Evolutionary conservation across 2,797 vertebrate species (phyloP).

Genomic region (Crotalus adamanteus): DNA sequence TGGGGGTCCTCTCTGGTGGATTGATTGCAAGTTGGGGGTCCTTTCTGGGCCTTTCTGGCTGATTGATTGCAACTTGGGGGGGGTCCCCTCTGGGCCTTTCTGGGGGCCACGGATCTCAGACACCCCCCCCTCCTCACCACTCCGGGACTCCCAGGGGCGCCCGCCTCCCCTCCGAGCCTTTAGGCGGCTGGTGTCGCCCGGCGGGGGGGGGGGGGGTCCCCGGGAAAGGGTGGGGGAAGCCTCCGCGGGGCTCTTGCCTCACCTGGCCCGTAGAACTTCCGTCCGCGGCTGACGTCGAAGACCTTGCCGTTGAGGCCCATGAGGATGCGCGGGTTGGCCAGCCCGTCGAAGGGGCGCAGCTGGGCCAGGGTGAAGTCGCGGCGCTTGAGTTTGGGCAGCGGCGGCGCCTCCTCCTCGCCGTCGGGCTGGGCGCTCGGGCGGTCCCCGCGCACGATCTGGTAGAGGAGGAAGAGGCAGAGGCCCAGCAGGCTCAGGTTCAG

Average conservation of each 20-base stretch:
- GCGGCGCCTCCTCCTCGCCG: slow-evolving; percentile 72
- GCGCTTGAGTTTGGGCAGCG: slow-evolving; percentile 82
- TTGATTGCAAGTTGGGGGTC: no score
- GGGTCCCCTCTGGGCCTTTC: no score
- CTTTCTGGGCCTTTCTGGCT: no score
- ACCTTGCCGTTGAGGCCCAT: slow-evolving; percentile 94
- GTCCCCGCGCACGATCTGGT: slow-evolving; percentile 90
- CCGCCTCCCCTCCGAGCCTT: neutral
- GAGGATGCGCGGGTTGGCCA: slow-evolving; percentile 83
- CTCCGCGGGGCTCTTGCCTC: neutral
- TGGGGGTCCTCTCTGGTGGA: no score
- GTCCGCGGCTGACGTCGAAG: slow-evolving; percentile 91
- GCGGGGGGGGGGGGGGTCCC: no score
- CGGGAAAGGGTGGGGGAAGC: rapidly evolving
- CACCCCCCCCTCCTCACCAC: neutral
- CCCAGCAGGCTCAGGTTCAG: slow-evolving; percentile 87
- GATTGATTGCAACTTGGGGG: no score
- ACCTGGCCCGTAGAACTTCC: slow-evolving; percentile 96
- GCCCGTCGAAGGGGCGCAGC: slow-evolving; percentile 83
- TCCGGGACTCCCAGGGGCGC: neutral
- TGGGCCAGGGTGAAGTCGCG: slow-evolving; percentile 86
- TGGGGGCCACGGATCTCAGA: neutral
- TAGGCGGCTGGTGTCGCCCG: neutral
- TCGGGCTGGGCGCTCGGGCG: slow-evolving; percentile 57
- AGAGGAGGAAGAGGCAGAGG: slow-evolving; percentile 88